A percentile compares a stretch with the other conserved stretches of the same genome.
phyloP scores from a whole-genome alignment of 2,113 vertebrate genomes.

The Echinops telfairi region DNA sequence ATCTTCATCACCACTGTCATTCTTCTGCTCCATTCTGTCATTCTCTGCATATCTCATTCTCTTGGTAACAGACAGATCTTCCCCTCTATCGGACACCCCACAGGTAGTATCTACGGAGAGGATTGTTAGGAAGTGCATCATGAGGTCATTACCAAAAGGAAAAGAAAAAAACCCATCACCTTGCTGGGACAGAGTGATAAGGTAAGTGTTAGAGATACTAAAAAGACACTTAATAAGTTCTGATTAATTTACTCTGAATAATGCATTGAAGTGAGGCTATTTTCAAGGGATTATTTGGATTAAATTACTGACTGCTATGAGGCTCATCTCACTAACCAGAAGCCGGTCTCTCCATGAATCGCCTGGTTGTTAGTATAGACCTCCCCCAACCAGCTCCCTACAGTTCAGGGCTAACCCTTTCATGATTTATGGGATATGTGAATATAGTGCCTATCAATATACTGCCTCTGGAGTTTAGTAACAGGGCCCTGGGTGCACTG shows the following conservation, averaged over 20 bases:
- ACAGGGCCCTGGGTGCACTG: no score
- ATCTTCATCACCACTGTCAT: neutral
- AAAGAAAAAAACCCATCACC: neutral
- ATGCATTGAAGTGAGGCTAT: constrained; percentile 70
- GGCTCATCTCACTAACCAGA: neutral
- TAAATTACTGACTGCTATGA: constrained; percentile 22
- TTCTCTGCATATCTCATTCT: neutral
- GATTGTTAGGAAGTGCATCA: neutral
- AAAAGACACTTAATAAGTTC: constrained; percentile 75
- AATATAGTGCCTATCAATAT: no score
- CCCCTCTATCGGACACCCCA: neutral
- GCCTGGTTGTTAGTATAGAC: no score
- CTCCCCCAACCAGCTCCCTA: neutral
- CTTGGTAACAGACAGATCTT: neutral
- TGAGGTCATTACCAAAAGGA: constrained; percentile 31
- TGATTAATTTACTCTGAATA: constrained; percentile 81
- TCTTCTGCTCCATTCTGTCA: neutral
- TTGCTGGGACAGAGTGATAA: neutral
- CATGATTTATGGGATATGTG: neutral
- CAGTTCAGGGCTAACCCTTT: neutral
- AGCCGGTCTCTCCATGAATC: neutral
- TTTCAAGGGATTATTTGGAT: constrained; percentile 52
- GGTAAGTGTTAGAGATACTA: constrained; percentile 49
- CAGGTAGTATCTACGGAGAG: neutral
- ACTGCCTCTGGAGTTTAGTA: neutral